Percentiles rank a stretch among this genome's conserved stretches.
These are phyloP conservation scores for Heliconius melpomene DNA, from an alignment of 1,140 invertebrate genomes.

Conservation along the genomic window DNA sequence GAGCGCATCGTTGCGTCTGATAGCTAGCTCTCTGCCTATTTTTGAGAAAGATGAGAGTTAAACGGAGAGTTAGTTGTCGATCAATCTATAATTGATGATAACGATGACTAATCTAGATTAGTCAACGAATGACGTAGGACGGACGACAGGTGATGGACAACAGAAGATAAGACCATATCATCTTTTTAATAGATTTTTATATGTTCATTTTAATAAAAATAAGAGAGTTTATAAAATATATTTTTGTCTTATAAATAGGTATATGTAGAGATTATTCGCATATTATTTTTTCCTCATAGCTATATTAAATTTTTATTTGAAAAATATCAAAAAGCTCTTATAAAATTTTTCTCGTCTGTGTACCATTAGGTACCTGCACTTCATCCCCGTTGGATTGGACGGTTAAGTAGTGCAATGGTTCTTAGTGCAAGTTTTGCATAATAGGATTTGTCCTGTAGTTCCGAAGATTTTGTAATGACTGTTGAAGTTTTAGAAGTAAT, in stretches of 20 bases:
- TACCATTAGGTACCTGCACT: constrained; percentile 51
- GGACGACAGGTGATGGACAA: neutral
- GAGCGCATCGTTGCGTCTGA: constrained; percentile 21
- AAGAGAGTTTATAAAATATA: no score
- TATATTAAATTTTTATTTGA: neutral
- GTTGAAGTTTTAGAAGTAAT: constrained; percentile 22
- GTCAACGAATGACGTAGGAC: neutral
- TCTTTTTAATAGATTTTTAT: no score
- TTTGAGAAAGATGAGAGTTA: no score
- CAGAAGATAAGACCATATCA: no score
- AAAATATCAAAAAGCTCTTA: neutral
- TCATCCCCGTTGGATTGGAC: constrained; percentile 54
- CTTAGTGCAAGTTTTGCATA: constrained; percentile 45
- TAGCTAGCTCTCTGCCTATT: no score
- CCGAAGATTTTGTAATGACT: constrained; percentile 32
- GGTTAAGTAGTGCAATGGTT: constrained; percentile 31
- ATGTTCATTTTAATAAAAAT: no score
- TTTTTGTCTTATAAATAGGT: no score
- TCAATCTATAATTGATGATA: no score
- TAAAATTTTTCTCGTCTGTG: constrained; percentile 19
- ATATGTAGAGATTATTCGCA: no score
- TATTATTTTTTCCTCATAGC: no score
- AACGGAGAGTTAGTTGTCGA: no score
- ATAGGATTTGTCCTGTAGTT: constrained; percentile 37
- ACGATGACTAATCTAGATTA: no score